Conservation (phyloP, 2,797 vertebrate genomes). For the Cryptoblepharus egeriae region DNA sequence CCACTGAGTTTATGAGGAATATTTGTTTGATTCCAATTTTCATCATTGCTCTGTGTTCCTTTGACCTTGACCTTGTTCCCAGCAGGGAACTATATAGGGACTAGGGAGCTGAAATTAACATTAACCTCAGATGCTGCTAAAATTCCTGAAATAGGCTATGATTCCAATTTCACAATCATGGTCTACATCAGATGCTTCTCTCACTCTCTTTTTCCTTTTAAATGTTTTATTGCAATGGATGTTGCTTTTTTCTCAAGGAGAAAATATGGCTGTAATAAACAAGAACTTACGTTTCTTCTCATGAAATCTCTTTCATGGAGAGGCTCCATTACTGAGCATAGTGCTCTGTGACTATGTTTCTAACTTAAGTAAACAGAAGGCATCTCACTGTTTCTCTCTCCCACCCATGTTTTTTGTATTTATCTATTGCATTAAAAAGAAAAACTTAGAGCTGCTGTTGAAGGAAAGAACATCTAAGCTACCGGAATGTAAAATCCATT, state of each 20-base stretch:
- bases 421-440: conserved; percentile 30
- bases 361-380: conserved; percentile 52
- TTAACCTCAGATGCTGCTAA: conserved; percentile 46
- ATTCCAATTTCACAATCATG: conserved; percentile 39
- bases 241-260: conserved; percentile 49
- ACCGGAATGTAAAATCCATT: conserved; percentile 22
- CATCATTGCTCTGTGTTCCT: conserved; percentile 43
- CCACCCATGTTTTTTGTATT: background rate
- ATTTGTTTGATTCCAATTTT: conserved; percentile 65
- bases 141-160: conserved; percentile 1
- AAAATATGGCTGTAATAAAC: conserved; percentile 64
- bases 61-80: conserved; percentile 60
- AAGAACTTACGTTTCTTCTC: conserved; percentile 49
- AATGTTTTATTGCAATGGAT: conserved; percentile 56
- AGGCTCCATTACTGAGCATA: conserved; percentile 48
- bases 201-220: conserved; percentile 25
- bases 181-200: conserved; percentile 29
- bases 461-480: conserved; percentile 11
- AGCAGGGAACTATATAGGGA: conserved; percentile 26
- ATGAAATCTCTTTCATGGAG: conserved; percentile 53
- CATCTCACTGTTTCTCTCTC: background rate
- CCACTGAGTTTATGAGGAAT: conserved; percentile 54
- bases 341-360: conserved; percentile 50
- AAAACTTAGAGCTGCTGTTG: background rate
- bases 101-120: conserved; percentile 44